A percentile compares a stretch with the other conserved stretches of the same genome.
These are phyloP conservation scores for Phenacoccus solenopsis DNA, from an alignment of 1,140 invertebrate genomes.

Conservation along the genomic window DNA sequence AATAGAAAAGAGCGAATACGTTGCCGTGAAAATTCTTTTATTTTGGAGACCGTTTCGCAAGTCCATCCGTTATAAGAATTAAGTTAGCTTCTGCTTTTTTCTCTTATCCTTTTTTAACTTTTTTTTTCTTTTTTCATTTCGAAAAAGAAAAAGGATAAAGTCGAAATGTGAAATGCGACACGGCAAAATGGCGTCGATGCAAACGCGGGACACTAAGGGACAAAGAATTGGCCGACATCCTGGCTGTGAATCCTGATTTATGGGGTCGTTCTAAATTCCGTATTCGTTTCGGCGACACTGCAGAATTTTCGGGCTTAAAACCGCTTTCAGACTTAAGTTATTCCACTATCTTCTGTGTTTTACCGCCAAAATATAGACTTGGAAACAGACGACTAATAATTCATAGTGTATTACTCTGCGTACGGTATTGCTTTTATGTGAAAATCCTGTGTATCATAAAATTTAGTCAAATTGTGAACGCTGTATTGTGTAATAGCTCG, in stretches of 20 bases:
- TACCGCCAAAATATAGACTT: conserved; percentile 13
- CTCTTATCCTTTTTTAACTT: neutral
- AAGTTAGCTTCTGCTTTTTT: neutral
- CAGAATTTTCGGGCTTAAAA: conserved; percentile 15
- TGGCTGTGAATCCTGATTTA: conserved; percentile 17
- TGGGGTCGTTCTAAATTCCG: conserved; percentile 10
- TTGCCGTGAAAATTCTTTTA: no score
- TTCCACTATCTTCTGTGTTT: conserved; percentile 1
- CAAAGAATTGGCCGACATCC: conserved; percentile 12
- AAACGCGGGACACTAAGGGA: neutral
- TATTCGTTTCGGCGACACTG: conserved; percentile 7
- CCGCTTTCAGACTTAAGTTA: conserved; percentile 15
- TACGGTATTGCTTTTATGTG: neutral
- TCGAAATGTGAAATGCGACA: conserved; percentile 13
- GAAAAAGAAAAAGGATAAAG: conserved; percentile 10
- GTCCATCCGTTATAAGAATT: neutral
- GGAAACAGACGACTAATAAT: conserved; percentile 12
- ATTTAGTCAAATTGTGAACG: no score
- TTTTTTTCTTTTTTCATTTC: neutral
- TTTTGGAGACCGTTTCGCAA: neutral
- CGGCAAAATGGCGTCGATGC: conserved; percentile 12
- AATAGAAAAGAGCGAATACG: no score
- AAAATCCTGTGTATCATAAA: neutral
- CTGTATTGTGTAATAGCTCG: no score
- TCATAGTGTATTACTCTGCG: conserved; percentile 8